These are phyloP conservation scores for Lophotriccus pileatus DNA, from an alignment of 2,797 vertebrate genomes.

Conservation along the genomic window DNA sequence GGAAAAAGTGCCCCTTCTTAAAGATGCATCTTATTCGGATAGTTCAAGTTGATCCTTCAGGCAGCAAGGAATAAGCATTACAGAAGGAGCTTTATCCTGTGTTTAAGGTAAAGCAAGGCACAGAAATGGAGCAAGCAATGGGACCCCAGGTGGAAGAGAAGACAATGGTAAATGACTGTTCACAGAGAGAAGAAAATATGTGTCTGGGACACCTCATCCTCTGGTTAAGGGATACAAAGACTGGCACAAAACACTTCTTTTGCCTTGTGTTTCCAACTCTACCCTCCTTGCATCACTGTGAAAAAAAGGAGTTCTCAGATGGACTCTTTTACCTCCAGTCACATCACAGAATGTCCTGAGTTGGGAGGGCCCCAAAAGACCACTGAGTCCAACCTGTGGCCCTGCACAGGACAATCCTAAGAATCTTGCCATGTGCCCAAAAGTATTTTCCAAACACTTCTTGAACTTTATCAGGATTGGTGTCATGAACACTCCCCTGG, in stretches of 20 bases:
- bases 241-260: not conserved
- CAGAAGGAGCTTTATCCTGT: not conserved
- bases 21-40: not conserved
- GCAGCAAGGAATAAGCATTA: not conserved
- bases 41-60: not conserved
- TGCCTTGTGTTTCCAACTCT: not conserved
- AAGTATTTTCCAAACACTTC: not conserved
- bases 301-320: not conserved
- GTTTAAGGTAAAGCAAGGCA: not conserved
- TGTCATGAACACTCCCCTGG: rapidly evolving
- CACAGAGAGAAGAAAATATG: not conserved
- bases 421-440: not conserved
- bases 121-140: not conserved
- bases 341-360: not conserved
- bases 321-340: not conserved
- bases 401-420: not conserved
- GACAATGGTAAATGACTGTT: not conserved
- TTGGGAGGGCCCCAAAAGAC: not conserved
- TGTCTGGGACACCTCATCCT: not conserved
- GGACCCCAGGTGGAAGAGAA: not conserved
- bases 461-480: not conserved
- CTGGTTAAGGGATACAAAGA: not conserved
- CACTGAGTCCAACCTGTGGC: not conserved
- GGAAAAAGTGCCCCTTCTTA: not conserved
- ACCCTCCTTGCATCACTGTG: not conserved